Conservation (phyloP, 2,888 invertebrate genomes). For the Lithophane leautieri region DNA sequence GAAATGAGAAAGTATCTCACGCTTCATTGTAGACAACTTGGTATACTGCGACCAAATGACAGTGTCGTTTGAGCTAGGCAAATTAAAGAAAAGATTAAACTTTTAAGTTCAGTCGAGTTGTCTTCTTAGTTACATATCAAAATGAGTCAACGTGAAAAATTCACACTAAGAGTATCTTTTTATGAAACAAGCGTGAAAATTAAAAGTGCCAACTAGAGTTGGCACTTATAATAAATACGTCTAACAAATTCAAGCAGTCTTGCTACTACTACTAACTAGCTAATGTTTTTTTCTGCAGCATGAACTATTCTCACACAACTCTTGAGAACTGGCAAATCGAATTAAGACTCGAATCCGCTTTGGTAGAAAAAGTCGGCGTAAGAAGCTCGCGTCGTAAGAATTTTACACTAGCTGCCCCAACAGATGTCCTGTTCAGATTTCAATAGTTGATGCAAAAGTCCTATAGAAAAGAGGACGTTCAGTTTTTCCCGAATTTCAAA, state of each 20-base stretch:
- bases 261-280: background rate
- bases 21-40: no score
- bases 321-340: background rate
- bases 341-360: background rate
- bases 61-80: background rate
- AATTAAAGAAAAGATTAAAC: no score
- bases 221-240: no score
- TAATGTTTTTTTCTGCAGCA: background rate
- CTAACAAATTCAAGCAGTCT: no score
- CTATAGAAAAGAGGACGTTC: background rate
- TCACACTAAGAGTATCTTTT: background rate
- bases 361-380: background rate
- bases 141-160: background rate
- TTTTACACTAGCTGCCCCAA: no score
- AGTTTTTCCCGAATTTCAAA: background rate
- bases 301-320: background rate
- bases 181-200: background rate
- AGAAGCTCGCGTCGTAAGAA: background rate
- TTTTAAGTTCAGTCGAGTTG: background rate
- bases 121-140: background rate
- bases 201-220: background rate
- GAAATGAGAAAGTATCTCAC: background rate
- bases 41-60: constrained; percentile 1
- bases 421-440: background rate
- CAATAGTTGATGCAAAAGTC: background rate